Evolutionary conservation across 2,888 invertebrate genomes (phyloP), one percentile per base, ranked within the genome.

Genomic region (Synergus gifuensis): DNA sequence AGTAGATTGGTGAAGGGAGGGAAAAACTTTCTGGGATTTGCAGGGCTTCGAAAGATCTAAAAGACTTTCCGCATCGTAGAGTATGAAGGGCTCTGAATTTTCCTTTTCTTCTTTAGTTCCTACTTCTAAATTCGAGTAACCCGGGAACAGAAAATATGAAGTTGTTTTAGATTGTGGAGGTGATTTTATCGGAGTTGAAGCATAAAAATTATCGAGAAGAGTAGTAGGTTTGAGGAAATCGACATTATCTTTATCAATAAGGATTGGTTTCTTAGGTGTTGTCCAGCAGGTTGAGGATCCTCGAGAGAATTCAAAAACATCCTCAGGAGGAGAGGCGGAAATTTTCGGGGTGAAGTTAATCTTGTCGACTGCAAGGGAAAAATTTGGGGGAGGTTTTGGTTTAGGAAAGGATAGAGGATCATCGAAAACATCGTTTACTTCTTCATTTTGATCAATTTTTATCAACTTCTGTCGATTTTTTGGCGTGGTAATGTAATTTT

Each of bases 321-420:
- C 54, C 1, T 58, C 62, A 1, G 66, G 76, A 1, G 66, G 76
- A 9, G 63, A 49, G 42, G 12, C 12, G 4, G 82, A 76, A 8
- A 79, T 83, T 14, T 83, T 85, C 8, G 88, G 85, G 18, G 88
- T 85, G 16, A 89, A 85, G 78, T 87, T 89, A 16, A 90, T 84
- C 76, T 90, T 84, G 78, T 89, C 85, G 11, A 90, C 83, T 8
- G 90, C n/a, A 46, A 86, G 79, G 2, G 91, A 91, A 77, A 91
- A 89, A 11, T 90, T 85, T 0, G 84, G 85, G 49, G 67, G 63
- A 5, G 28, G 12, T 81, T 76, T 44, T 77, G 79, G 14, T 22
- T 83, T 58, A 11, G 40, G 46, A 76, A 80, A 83, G 12, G 87
- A 87, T 14, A 87, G 54, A 2, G 87, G 87, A 79, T 89, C 88